Evolutionary conservation across 92 coral and sea anemone species (phyloP).

Genomic region (Montipora capitata): DNA sequence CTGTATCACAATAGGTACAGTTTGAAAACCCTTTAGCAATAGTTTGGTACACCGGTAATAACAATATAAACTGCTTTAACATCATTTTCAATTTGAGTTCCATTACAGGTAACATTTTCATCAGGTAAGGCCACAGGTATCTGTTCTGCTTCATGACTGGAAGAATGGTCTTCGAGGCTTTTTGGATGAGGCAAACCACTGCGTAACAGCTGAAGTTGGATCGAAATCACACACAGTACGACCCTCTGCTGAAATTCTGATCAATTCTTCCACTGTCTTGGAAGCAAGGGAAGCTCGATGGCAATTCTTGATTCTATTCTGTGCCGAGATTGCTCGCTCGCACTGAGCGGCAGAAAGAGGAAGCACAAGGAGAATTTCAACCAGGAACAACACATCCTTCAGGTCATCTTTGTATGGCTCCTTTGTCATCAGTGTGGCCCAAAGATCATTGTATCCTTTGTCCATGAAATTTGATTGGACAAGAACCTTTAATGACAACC

Average conservation of each 20-base stretch:
- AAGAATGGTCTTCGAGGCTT: conserved; percentile 61
- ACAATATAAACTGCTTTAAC: neutral
- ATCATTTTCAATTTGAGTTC: conserved; percentile 3
- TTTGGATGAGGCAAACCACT: conserved; percentile 42
- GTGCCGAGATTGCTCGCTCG: conserved; percentile 54
- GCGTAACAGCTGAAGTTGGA: conserved; percentile 48
- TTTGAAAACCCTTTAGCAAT: too few relatives aligned
- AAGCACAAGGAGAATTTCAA: conserved; percentile 61
- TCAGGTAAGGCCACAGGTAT: too few relatives aligned
- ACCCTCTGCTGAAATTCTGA: conserved; percentile 62
- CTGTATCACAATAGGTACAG: too few relatives aligned
- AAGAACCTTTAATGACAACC: conserved; percentile 49
- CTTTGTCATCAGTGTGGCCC: conserved; percentile 47
- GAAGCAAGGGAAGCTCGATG: conserved; percentile 32
- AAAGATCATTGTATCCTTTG: conserved; percentile 51
- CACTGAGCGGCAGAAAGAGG: conserved; percentile 37
- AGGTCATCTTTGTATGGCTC: conserved; percentile 51
- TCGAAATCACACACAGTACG: conserved; percentile 42
- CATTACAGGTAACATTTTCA: neutral
- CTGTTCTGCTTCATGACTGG: conserved; percentile 25
- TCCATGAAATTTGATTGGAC: conserved; percentile 36
- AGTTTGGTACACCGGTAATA: too few relatives aligned
- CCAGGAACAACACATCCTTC: conserved; percentile 45
- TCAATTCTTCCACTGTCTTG: conserved; percentile 47
- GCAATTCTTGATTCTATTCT: conserved; percentile 52